Percentiles rank a stretch among this genome's conserved stretches.
These are phyloP conservation scores for Cercocebus atys DNA, from an alignment of 2,113 vertebrate genomes.

Conservation along the genomic window DNA sequence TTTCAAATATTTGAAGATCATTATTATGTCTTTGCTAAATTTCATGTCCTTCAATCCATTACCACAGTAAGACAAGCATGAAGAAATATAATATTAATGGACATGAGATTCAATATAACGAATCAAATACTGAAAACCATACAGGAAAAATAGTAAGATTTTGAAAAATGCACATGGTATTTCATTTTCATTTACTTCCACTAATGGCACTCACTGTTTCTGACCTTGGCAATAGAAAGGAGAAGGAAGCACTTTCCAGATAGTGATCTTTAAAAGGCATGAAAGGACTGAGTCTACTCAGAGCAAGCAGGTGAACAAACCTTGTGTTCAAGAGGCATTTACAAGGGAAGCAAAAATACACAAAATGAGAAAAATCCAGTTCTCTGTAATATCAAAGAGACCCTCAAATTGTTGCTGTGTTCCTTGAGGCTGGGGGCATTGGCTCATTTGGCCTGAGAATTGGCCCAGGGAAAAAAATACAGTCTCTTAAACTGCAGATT, in stretches of 20 bases:
- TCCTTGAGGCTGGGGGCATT: background rate
- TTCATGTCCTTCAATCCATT: background rate
- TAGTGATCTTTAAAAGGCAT: background rate
- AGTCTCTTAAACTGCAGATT: background rate
- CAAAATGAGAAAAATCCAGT: background rate
- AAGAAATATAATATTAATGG: background rate
- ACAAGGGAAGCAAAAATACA: background rate
- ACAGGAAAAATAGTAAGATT: background rate
- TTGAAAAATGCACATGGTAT: background rate
- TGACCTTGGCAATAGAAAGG: constrained; percentile 10
- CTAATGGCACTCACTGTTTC: background rate
- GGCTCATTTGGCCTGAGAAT: background rate
- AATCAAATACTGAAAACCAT: background rate
- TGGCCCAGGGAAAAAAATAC: background rate
- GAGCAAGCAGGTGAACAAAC: background rate
- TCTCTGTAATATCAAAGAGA: background rate
- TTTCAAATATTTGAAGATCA: background rate
- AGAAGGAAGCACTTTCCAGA: background rate
- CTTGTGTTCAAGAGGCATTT: background rate
- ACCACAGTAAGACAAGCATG: constrained; percentile 5
- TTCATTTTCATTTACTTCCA: background rate
- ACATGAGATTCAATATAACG: background rate
- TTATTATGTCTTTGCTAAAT: background rate
- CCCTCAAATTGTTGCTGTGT: background rate
- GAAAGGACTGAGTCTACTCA: background rate